Base-by-base conservation (phyloP, 1,140 invertebrate species). In the Zaprionus lachaisei region DNA sequence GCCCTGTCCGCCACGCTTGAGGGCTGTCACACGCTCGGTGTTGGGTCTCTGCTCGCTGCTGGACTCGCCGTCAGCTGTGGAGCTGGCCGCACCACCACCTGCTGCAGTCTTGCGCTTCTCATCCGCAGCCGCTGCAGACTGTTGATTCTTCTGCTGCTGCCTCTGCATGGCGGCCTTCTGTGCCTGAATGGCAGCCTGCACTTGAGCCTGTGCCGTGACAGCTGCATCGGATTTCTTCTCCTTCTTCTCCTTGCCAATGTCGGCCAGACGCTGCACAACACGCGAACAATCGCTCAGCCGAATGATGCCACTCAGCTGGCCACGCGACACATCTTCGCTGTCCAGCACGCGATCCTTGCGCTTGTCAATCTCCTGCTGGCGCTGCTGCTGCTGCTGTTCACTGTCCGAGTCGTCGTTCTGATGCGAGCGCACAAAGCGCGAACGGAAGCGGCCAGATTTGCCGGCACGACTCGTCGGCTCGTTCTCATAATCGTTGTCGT, bases 301-400 rank as follows among this genome's bases (percentile, higher is more conserved):
- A 58, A 97, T 96, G 85, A 98, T 97, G 49, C 97, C 98, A 92
- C 97, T 98, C 0, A 99, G 94, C 2, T 97, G 97, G 6, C 97
- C 98, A 64, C 96, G 94, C 5, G 97, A 96, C 1, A 97, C 97
- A 87, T 98, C 97, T 93, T 98, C 97, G 4, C 97, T 98, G 89
- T 98, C 97, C 17, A 97, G 93, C 0, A 98, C 96, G 61, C 96
- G 95, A 91, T 97, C 96, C 60, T 97, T 95, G 82, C 96, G 95
- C 76, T 96, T 95, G 80, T 96, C 95, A 37, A 94, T 91, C 82
- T 96, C 94, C 11, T 95, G 95, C 7, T 95, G 84, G 12, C 83
- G 84, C 69, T 91, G 84, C 26, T 94, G 93, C 26, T 94, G 92
- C 49, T 93, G 93, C 72, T 94, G 93, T 90, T 96, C 95, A 60